phyloP scores from a whole-genome alignment of 2,113 vertebrate species.

The Brachyistius frenatus region DNA sequence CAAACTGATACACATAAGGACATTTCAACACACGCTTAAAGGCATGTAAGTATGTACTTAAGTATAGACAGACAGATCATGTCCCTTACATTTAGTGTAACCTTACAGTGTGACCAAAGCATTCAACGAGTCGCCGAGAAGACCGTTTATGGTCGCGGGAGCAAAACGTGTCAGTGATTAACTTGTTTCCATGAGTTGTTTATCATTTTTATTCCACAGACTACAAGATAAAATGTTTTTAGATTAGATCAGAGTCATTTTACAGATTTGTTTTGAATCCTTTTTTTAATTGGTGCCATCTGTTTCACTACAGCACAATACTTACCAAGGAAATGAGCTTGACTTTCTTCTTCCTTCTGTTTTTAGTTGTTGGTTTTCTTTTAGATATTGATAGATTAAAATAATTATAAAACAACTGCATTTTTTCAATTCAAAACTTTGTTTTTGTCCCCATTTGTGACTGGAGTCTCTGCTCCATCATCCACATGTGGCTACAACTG shows the following conservation, averaged over 20 bases:
- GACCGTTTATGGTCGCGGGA: background rate
- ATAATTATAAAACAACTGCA: background rate
- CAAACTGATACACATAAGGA: conserved; percentile 25
- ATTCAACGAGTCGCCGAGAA: background rate
- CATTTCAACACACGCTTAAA: conserved; percentile 14
- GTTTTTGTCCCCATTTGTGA: background rate
- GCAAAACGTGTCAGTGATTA: conserved; percentile 12
- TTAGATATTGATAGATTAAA: background rate
- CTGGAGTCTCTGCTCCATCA: conserved; percentile 10
- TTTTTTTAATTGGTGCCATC: background rate
- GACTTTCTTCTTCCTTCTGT: background rate
- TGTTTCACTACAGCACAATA: background rate
- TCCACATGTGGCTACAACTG: conserved; percentile 46
- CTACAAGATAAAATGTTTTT: background rate
- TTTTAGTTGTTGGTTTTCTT: background rate
- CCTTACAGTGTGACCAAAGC: conserved; percentile 1
- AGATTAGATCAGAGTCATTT: background rate
- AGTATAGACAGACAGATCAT: background rate
- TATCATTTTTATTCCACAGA: background rate
- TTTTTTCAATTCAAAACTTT: background rate
- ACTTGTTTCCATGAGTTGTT: background rate
- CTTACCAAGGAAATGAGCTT: background rate
- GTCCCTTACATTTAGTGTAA: background rate
- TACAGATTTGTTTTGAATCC: conserved; percentile 5
- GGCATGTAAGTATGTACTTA: background rate